These are phyloP conservation scores for Electrona antarctica DNA, from an alignment of 2,113 vertebrate genomes.

Conservation along the genomic window DNA sequence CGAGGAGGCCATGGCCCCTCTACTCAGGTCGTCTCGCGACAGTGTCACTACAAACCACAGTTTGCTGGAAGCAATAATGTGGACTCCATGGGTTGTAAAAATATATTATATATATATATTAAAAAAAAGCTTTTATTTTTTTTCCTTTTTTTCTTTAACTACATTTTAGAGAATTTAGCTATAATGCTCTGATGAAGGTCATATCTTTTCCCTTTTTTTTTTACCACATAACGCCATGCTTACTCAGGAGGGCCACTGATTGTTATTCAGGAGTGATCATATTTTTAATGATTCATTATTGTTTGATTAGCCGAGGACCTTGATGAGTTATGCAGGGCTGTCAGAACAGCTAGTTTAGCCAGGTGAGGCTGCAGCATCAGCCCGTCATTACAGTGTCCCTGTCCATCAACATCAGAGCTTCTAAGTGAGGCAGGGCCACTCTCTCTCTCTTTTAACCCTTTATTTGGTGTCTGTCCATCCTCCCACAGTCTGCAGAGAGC, in stretches of 20 bases:
- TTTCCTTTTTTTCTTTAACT: background rate
- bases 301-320: slow-evolving; percentile 23
- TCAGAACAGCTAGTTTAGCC: slow-evolving; percentile 67
- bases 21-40: slow-evolving; percentile 51
- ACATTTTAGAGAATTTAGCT: background rate
- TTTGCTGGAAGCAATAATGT: slow-evolving; percentile 30
- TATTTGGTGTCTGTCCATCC: slow-evolving; percentile 72
- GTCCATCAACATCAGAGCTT: slow-evolving; percentile 71
- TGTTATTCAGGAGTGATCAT: slow-evolving; percentile 14
- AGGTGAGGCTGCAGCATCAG: slow-evolving; percentile 65
- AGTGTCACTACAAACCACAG: slow-evolving; percentile 43
- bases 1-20: slow-evolving; percentile 66
- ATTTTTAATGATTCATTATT: slow-evolving; percentile 34
- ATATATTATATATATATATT: background rate
- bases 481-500: slow-evolving; percentile 57
- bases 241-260: background rate
- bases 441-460: slow-evolving; percentile 65
- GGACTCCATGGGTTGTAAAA: slow-evolving; percentile 21
- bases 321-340: slow-evolving; percentile 46
- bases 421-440: slow-evolving; percentile 64
- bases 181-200: background rate
- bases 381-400: slow-evolving; percentile 57
- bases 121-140: no score
- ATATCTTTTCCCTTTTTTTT: background rate
- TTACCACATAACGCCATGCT: no score